Percentiles rank a stretch among this genome's conserved stretches.
phyloP scores from a whole-genome alignment of 1,140 invertebrate genomes.

The Hestina assimilis region DNA sequence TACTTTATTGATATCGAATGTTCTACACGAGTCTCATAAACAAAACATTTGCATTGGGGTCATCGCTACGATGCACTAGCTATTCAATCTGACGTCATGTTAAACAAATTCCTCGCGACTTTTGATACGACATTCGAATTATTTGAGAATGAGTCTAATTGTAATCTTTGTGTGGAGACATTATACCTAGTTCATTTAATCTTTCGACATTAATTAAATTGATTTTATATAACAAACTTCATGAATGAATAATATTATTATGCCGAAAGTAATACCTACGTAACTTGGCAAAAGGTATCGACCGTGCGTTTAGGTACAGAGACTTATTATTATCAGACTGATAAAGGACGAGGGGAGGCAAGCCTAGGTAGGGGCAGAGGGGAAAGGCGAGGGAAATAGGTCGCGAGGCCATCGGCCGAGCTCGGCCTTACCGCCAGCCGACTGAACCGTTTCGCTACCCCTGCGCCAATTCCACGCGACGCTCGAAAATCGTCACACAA shows the following conservation, averaged over 20 bases:
- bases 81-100: slow-evolving; percentile 31
- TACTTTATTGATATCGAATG: slow-evolving; percentile 16
- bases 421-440: slow-evolving; percentile 45
- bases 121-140: slow-evolving; percentile 7
- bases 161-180: no score
- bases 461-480: slow-evolving; percentile 37
- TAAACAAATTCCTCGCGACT: slow-evolving; percentile 21
- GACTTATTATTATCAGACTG: slow-evolving; percentile 55
- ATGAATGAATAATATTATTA: background rate
- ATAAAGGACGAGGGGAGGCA: slow-evolving; percentile 54
- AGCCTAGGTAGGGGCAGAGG: slow-evolving; percentile 26
- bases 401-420: slow-evolving; percentile 65
- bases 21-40: slow-evolving; percentile 32
- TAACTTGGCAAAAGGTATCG: slow-evolving; percentile 16
- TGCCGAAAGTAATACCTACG: background rate
- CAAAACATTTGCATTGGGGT: slow-evolving; percentile 33
- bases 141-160: background rate
- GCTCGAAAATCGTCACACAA: slow-evolving; percentile 20
- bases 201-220: no score
- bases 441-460: slow-evolving; percentile 45
- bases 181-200: no score
- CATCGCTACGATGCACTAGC: slow-evolving; percentile 41
- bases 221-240: no score
- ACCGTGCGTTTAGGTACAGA: slow-evolving; percentile 28
- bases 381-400: slow-evolving; percentile 58